Percentiles rank a stretch among this genome's conserved stretches.
phyloP scores from a whole-genome alignment of 2,113 vertebrate genomes.

The Carollia perspicillata region DNA sequence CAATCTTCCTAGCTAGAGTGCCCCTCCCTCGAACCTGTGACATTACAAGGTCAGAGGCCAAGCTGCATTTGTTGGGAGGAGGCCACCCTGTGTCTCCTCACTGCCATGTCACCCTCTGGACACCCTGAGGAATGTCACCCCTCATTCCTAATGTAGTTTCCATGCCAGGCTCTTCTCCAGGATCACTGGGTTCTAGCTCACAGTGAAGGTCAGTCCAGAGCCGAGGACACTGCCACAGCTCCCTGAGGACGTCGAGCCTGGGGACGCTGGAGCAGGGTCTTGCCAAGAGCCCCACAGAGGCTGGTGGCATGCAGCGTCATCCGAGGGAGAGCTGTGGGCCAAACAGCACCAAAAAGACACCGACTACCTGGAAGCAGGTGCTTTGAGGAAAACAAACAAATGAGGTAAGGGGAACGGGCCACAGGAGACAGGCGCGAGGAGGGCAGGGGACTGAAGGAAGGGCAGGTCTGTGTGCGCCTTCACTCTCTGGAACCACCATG shows the following conservation, averaged over 20 bases:
- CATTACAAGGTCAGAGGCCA: not conserved
- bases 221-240: rapidly evolving
- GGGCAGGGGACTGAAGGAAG: not conserved
- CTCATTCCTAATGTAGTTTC: not conserved
- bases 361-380: not conserved
- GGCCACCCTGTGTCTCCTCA: not conserved
- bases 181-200: not conserved
- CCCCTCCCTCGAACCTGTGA: not conserved
- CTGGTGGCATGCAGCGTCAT: rapidly evolving
- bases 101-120: not conserved
- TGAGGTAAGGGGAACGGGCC: not conserved
- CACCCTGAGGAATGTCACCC: not conserved
- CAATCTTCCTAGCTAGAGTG: not conserved
- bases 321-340: not conserved
- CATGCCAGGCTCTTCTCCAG: too few species aligned
- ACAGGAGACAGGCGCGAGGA: rapidly evolving
- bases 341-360: not conserved
- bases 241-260: not conserved
- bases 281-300: not conserved
- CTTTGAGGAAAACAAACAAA: too few species aligned
- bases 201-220: too few species aligned
- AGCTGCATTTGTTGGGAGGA: not conserved
- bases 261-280: not conserved
- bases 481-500: rapidly evolving
- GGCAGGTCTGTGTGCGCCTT: rapidly evolving